Evolutionary conservation across 2,113 vertebrate species (phyloP).

Genomic region (Triplophysa tibetana): DNA sequence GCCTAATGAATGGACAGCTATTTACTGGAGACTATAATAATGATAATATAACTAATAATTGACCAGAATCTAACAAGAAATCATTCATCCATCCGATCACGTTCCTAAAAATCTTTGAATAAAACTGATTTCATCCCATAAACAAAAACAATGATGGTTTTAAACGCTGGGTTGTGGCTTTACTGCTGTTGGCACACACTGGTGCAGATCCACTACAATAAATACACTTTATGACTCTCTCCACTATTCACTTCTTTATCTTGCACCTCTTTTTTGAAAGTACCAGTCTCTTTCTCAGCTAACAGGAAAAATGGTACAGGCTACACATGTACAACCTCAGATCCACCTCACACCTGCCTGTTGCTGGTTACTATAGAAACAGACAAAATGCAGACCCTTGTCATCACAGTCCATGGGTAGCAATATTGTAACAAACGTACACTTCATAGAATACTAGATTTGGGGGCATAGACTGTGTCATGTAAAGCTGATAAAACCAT

Average conservation of each 20-base stretch:
- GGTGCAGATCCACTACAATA: slow-evolving; percentile 31
- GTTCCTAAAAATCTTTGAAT: slow-evolving; percentile 3
- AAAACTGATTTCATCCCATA: background rate
- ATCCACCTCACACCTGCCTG: slow-evolving; percentile 50
- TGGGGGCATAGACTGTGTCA: slow-evolving; percentile 19
- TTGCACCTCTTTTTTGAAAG: background rate
- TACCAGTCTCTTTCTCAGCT: slow-evolving; percentile 8
- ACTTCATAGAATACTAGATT: slow-evolving; percentile 19
- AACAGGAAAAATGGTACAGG: slow-evolving; percentile 31
- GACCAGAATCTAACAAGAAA: background rate
- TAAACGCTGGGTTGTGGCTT: slow-evolving; percentile 22
- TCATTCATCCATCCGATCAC: slow-evolving; percentile 5
- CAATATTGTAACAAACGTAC: slow-evolving; percentile 44
- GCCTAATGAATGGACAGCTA: background rate
- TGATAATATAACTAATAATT: background rate
- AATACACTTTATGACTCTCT: slow-evolving; percentile 39
- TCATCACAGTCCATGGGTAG: slow-evolving; percentile 46
- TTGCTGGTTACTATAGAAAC: slow-evolving; percentile 57
- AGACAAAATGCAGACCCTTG: slow-evolving; percentile 38
- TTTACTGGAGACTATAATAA: background rate
- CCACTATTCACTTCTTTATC: background rate
- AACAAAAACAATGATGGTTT: slow-evolving; percentile 8
- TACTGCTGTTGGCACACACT: slow-evolving; percentile 39
- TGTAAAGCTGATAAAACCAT: slow-evolving; percentile 40
- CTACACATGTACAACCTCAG: slow-evolving; percentile 35